Evolutionary conservation across 2,888 invertebrate genomes (phyloP), one percentile per base, ranked within the genome.

Genomic region (Melanophora roralis): DNA sequence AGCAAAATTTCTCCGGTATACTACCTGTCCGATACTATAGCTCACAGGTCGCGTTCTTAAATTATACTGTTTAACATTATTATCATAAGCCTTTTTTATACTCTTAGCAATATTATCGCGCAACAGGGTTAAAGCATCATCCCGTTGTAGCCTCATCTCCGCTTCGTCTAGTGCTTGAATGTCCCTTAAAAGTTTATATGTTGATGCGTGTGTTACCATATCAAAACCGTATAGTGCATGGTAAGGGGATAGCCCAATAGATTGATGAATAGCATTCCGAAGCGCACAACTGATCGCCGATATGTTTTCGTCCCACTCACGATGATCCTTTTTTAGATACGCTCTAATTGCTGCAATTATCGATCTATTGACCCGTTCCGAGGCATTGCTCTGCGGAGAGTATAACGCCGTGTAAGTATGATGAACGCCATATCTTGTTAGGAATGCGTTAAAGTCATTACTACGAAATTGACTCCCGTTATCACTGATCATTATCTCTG

Each of bases 311-410:
- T 79, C 81, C 81, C 74, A 73, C 43, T 64, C 64, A n/a, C 55
- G 55, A 38, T 80, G 80, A 40, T 81, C 77, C 7, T 60, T 59
- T 21, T 73, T 74, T 8, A 81, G 12, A 47, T 79, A 72, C 9
- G 72, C 23, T 19, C 73, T 14, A 12, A 88, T 83, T 62, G 84
- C 85, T 0, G 86, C 86, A 8, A 84, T 84, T 2, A 88, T 53
- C 0, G 84, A 84, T 21, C 85, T 65, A 68, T 88, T 88, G 0
- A 84, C 82, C 1, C 86, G 73, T 75, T 88, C 88, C 0, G 85
- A 85, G 3, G 86, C 85, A 76, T 88, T 88, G 3, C 76, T 75
- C 80, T 88, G 88, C 0, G 87, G 86, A 16, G 86, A 85, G 71
- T 88, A 87, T 12, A 73, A 51, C 1, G 84, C 82, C 40, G 82